Conservation (phyloP, 2,888 invertebrate species). For the Clostera curtula region DNA sequence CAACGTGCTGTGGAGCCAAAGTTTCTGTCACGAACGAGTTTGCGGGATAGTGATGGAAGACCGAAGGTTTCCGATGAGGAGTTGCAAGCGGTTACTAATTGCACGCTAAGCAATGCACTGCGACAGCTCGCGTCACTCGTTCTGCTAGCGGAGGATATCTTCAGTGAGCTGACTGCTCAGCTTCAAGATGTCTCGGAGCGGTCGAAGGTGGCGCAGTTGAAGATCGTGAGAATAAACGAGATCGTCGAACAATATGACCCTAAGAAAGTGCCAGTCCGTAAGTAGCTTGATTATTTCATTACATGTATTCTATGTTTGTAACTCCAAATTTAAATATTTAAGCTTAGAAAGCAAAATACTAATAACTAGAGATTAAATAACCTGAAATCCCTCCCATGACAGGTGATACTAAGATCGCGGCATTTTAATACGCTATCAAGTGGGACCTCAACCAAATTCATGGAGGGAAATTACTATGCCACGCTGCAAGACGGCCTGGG, state of each 20-base stretch:
- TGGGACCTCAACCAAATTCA: too few species aligned
- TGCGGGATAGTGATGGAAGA: constrained; percentile 75
- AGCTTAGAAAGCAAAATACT: too few species aligned
- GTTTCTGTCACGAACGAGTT: constrained; percentile 81
- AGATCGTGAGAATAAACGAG: constrained; percentile 81
- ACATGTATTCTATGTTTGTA: constrained; percentile 5
- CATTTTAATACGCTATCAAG: too few species aligned
- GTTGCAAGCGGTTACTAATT: constrained; percentile 90
- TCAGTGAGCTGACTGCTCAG: constrained; percentile 85
- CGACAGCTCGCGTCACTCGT: constrained; percentile 90
- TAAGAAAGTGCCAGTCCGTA: constrained; percentile 94
- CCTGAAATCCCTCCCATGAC: too few species aligned
- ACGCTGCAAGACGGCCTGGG: too few species aligned
- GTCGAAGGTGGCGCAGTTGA: constrained; percentile 80
- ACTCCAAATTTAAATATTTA: too few species aligned
- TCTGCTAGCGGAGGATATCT: constrained; percentile 88
- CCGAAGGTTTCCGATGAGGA: constrained; percentile 81
- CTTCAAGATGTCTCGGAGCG: constrained; percentile 83
- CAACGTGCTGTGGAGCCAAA: constrained; percentile 89
- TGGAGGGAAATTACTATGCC: too few species aligned
- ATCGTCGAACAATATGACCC: constrained; percentile 86
- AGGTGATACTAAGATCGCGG: too few species aligned
- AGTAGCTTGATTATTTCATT: constrained; percentile 69
- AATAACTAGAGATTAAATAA: too few species aligned
- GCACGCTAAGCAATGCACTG: constrained; percentile 88